Evolutionary conservation across 2,888 invertebrate species (phyloP), one percentile per base, ranked within the genome.

Genomic region (Cylloceria caligata): DNA sequence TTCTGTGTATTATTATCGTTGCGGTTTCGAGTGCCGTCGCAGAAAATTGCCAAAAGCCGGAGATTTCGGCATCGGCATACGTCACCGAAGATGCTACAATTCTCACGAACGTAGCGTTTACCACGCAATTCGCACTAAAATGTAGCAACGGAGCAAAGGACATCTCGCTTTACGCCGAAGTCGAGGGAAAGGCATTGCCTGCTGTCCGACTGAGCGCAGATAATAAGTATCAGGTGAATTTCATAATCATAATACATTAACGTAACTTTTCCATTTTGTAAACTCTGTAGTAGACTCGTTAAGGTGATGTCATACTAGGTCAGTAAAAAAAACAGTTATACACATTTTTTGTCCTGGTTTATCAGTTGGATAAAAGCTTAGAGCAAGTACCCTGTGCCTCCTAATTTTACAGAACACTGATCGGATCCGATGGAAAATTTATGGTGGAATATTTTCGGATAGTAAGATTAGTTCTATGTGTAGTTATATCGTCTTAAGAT

Each of bases 41-140:
- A 57, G 91, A 93, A 77, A 92, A 93, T 71, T 95, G 95, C 90
- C 91, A 92, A 83, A 95, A 95, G 88, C 96, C 96, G 4, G 94
- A 96, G 93, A 95, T 96, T 11, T 94, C 95, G 78, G 95, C 97
- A n/a, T 95, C 95, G 71, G 95, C 96, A 0, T 99, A 98, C 93
- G 98, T 98, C 62, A 98, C 98, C 19, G 95, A 96, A 92, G 99
- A 99, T 94, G 98, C 97, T 0, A 97, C 98, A 64, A 95, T 99
- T 83, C 96, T 99, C 11, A 96, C 97, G 85, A 96, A 95, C 91
- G 97, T 99, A 86, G 98, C 98, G 0, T 98, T 97, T 93, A 96
- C 99, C 88, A 96, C 97, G 13, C 98, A 99, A 93, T 98, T 99
- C 93, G 94, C 96, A 9, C 93, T 99, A 55, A 96, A 96, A 90